phyloP scores from a whole-genome alignment of 2,888 invertebrate species.

The Osmoderma eremita region DNA sequence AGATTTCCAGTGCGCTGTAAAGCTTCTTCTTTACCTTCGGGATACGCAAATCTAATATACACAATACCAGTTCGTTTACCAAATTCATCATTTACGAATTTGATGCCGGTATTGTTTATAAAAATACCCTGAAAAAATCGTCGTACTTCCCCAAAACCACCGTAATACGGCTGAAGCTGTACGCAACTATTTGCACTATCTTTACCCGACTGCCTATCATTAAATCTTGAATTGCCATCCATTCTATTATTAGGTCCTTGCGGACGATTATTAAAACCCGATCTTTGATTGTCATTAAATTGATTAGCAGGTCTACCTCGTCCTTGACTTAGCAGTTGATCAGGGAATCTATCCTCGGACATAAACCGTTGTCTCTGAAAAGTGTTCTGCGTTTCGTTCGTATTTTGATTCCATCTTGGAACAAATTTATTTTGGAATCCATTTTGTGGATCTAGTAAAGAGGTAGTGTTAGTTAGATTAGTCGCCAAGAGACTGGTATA shows the following conservation, averaged over 20 bases:
- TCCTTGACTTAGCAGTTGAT: constrained; percentile 34
- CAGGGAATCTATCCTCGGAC: constrained; percentile 33
- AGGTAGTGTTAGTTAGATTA: constrained; percentile 8
- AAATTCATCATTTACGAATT: constrained; percentile 82
- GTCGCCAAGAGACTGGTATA: constrained; percentile 34
- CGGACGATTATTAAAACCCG: constrained; percentile 25
- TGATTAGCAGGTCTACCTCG: constrained; percentile 15
- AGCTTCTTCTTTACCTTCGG: constrained; percentile 77
- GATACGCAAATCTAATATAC: constrained; percentile 79
- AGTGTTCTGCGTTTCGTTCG: constrained; percentile 20
- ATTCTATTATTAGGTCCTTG: constrained; percentile 19
- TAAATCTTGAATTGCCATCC: constrained; percentile 23
- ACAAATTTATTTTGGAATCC: constrained; percentile 36
- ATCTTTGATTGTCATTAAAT: constrained; percentile 37
- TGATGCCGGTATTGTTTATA: constrained; percentile 85
- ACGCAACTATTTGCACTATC: constrained; percentile 67
- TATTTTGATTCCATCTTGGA: constrained; percentile 36
- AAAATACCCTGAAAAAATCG: constrained; percentile 80
- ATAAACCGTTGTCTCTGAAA: constrained; percentile 27
- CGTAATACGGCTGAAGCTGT: constrained; percentile 76
- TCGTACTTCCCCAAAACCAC: constrained; percentile 82
- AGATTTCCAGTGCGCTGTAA: constrained; percentile 72
- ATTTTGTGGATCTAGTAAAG: constrained; percentile 37
- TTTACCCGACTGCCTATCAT: constrained; percentile 6
- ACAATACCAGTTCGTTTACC: constrained; percentile 84